A percentile compares a stretch with the other conserved stretches of the same genome.
phyloP scores from a whole-genome alignment of 2,797 vertebrate species.

The Lagocephalus sceleratus region DNA sequence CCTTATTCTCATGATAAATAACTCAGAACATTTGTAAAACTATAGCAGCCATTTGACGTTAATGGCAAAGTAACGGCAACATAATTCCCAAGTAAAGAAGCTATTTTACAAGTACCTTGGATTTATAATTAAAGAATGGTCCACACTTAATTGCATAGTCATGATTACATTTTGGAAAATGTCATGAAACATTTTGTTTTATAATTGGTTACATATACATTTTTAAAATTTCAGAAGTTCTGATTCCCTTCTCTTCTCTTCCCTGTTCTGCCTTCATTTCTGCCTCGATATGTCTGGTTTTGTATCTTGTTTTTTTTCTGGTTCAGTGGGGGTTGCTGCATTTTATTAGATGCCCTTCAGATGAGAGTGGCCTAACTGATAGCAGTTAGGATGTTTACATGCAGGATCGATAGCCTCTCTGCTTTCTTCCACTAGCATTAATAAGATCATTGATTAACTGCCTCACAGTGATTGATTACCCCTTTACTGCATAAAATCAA shows the following conservation, averaged over 20 bases:
- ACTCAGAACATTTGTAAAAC: slow-evolving; percentile 34
- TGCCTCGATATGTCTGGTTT: slow-evolving; percentile 3
- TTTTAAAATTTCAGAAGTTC: slow-evolving; percentile 4
- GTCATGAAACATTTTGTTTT: slow-evolving; percentile 2
- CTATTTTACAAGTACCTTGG: slow-evolving; percentile 24
- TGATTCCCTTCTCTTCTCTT: not conserved
- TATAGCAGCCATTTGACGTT: slow-evolving; percentile 30
- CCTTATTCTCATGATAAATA: slow-evolving; percentile 37
- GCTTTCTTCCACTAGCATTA: slow-evolving; percentile 66
- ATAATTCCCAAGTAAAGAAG: slow-evolving; percentile 28
- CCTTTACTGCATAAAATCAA: slow-evolving; percentile 53
- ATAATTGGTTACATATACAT: slow-evolving; percentile 8
- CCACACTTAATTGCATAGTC: not conserved
- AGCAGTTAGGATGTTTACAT: slow-evolving; percentile 60
- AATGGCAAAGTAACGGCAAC: slow-evolving; percentile 23
- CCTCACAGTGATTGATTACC: slow-evolving; percentile 71
- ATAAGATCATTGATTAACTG: slow-evolving; percentile 77
- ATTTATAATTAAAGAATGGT: too few relatives aligned
- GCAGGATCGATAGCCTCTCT: slow-evolving; percentile 66
- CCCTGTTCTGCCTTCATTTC: slow-evolving; percentile 7
- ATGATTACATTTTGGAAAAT: too few relatives aligned
- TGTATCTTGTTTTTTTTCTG: not conserved
- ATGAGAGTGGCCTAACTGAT: slow-evolving; percentile 33
- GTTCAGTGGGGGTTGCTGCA: not conserved
- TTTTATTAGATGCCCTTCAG: slow-evolving; percentile 25